Evolutionary conservation across 2,888 invertebrate species (phyloP).

Genomic region (Iselma pallidipennis): DNA sequence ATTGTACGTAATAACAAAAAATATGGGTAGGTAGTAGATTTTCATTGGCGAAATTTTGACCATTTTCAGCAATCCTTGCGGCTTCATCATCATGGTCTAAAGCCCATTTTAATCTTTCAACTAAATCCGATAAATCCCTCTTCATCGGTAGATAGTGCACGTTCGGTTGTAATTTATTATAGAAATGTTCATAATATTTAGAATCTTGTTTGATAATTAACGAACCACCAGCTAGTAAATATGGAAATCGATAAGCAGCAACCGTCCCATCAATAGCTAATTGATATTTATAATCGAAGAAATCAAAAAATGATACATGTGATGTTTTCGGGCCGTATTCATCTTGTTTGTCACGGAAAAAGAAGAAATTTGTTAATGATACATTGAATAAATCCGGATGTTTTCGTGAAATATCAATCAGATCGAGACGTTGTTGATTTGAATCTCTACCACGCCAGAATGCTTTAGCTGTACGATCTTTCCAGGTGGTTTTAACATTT

Average conservation of each 20-base stretch:
- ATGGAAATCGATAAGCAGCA: slow-evolving; percentile 93
- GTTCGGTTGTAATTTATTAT: slow-evolving; percentile 72
- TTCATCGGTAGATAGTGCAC: slow-evolving; percentile 85
- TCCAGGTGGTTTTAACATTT: slow-evolving; percentile 73
- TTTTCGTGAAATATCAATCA: slow-evolving; percentile 76
- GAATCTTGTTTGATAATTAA: slow-evolving; percentile 92
- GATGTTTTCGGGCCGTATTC: slow-evolving; percentile 85
- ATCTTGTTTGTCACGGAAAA: slow-evolving; percentile 82
- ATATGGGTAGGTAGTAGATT: slow-evolving; percentile 82
- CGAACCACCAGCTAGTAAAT: slow-evolving; percentile 85
- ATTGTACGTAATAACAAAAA: slow-evolving; percentile 82
- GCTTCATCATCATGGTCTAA: slow-evolving; percentile 71
- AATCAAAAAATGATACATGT: slow-evolving; percentile 88
- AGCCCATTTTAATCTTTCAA: slow-evolving; percentile 80
- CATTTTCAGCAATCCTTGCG: slow-evolving; percentile 67
- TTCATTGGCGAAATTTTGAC: slow-evolving; percentile 72
- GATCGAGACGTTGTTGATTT: slow-evolving; percentile 77
- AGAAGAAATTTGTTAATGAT: slow-evolving; percentile 94
- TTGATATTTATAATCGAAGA: slow-evolving; percentile 96
- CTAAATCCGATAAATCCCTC: slow-evolving; percentile 77
- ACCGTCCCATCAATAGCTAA: slow-evolving; percentile 95
- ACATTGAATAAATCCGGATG: slow-evolving; percentile 84
- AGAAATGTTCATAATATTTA: slow-evolving; percentile 94
- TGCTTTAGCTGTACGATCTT: slow-evolving; percentile 70
- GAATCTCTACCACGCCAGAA: slow-evolving; percentile 96